Base-by-base conservation (phyloP, 2,888 invertebrate genomes). In the Cataglyphis livida region DNA sequence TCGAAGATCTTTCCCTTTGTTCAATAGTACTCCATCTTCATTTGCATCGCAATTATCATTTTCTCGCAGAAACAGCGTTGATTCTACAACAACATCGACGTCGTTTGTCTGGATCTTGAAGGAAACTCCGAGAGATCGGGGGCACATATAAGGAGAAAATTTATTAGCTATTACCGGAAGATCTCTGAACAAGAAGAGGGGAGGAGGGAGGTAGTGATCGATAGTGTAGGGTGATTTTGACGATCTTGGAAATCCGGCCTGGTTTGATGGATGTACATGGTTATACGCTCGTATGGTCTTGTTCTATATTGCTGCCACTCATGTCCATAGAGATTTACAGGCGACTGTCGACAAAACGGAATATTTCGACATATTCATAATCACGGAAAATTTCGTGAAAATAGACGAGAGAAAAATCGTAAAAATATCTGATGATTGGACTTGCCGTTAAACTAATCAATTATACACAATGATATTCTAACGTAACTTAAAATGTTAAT, bases 151-250 rank as follows among this genome's bases (percentile, higher is more conserved):
- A 44, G 61, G 82, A 85, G 82, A 87, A 89, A 89, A 92, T 92
- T 92, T 91, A 91, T 92, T 92, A 91, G 91, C 89, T 86, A 89
- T 91, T 91, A 89, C 91, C 87, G 84, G 84, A 84, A 84, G 87
- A 87, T 75, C 86, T 66, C 12, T 28, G 73, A 73, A 81, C 68
- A 81, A 28, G 1, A 28, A 28, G 25, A 28, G 25, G 25, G 75
- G 54, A 75, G 75, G 54, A 35, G 32, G 6, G 32, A 35, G 79
- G 71, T 21, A 21, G 85, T 89, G 91, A 91, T 91, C 91, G 91
- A 91, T 91, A 85, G 90, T 86, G 90, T 84, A 59, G 86, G 87
- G 88, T 86, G 85, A 79, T 85, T 35, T 35, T 83, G 88, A 90
- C 90, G 91, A 91, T 87, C 88, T 90, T 91, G 88, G 84, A 86